A percentile compares a stretch with the other conserved stretches of the same genome.
These are phyloP conservation scores for Aphelinus certus DNA, from an alignment of 1,140 invertebrate species.

Conservation along the genomic window DNA sequence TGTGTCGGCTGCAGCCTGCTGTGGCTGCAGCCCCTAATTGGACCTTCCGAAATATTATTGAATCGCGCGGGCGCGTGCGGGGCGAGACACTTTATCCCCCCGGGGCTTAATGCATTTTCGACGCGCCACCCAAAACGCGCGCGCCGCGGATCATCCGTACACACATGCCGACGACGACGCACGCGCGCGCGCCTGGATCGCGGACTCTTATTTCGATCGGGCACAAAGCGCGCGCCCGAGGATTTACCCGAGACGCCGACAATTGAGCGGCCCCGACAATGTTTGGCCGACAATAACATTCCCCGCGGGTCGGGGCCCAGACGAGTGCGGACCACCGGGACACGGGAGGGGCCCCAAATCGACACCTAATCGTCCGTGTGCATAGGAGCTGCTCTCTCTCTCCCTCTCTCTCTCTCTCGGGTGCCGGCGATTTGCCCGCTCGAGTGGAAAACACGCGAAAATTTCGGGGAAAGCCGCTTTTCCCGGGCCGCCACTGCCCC, in stretches of 20 bases:
- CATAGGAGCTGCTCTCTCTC: neutral
- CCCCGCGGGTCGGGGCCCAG: too few relatives aligned
- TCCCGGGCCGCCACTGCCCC: neutral
- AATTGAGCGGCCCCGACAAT: too few relatives aligned
- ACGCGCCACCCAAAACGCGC: too few relatives aligned
- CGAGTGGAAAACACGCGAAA: slow-evolving; percentile 26
- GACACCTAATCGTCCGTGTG: slow-evolving; percentile 30
- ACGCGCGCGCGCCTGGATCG: neutral
- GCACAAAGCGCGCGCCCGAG: neutral
- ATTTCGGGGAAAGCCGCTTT: slow-evolving; percentile 28
- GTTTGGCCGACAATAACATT: too few relatives aligned
- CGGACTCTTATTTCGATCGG: neutral
- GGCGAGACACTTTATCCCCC: too few relatives aligned
- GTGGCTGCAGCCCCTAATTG: too few relatives aligned
- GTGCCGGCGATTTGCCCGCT: slow-evolving; percentile 10
- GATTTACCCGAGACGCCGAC: neutral
- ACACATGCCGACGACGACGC: too few relatives aligned
- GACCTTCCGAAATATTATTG: too few relatives aligned
- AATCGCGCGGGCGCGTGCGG: too few relatives aligned
- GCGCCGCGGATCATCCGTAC: too few relatives aligned
- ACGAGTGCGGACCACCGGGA: neutral
- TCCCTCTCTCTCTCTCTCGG: neutral
- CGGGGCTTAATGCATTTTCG: too few relatives aligned
- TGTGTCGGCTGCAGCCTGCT: too few relatives aligned
- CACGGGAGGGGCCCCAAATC: slow-evolving; percentile 10